Evolutionary conservation across 2,797 vertebrate species (phyloP), one percentile per base, ranked within the genome.

Genomic region (Onychomys torridus): DNA sequence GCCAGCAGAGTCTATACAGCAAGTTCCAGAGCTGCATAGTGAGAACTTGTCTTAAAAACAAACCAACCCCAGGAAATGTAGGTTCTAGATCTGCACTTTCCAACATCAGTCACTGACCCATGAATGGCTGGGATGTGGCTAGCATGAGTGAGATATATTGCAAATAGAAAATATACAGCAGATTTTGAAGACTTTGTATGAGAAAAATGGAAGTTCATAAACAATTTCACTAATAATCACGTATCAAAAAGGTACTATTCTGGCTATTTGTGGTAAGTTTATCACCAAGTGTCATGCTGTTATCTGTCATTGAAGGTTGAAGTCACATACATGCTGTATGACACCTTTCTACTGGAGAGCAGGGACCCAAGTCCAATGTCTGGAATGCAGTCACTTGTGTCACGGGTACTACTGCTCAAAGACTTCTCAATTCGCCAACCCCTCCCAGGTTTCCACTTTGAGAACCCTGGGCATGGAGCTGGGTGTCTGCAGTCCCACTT

Each of bases 401-500:
- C 57, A 92, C 27, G 27, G 46, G 75, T 55, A 52, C 23, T 8
- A 40, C 12, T 40, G 57, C 7, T 14, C 83, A 92, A 84, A n/a
- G 61, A 29, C 55, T 81, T 81, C 59, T 81, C 21, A 94, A 59
- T 59, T 82, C 76, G 12, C 49, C 49, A 11, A 52, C 49, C 49
- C 86, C 52, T 91, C 46, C 59, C 7, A 61, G 46, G 12, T 57
- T 93, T 91, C 82, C 17, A 82, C 32, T 95, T 95, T 76, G 82
- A 63, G 19, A 61, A 83, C 12, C 16, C 59, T 65, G 17, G 59
- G 9, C 27, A 84, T 21, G 29, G 40, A 12, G 40, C 7, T 83
- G 6, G 37, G 11, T 84, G 23, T 16, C 40, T 46, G 40, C 17
- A 43, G 43, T 10, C 40, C 82, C 59, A 65, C 27, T 21, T 34